Evolutionary conservation across 2,888 invertebrate species (phyloP).

Genomic region (Drosophila neonasuta): DNA sequence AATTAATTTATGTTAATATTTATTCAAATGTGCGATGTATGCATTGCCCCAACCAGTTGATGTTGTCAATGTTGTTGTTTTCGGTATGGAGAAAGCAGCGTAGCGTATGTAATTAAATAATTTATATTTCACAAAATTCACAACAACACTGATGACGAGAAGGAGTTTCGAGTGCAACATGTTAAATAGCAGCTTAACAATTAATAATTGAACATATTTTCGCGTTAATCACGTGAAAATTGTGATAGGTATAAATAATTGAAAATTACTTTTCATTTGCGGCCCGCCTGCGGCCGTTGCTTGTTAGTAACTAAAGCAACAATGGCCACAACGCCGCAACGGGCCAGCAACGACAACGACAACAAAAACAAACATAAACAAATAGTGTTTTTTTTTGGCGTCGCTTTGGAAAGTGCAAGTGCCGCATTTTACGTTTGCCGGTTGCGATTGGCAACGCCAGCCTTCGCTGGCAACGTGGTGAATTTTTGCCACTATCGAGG

Average conservation of each 20-base stretch:
- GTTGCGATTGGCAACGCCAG: conserved; percentile 42
- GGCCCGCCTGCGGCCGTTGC: conserved; percentile 40
- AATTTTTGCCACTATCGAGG: conserved; percentile 35
- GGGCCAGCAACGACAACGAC: conserved; percentile 36
- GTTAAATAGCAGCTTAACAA: conserved; percentile 37
- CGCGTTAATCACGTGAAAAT: conserved; percentile 64
- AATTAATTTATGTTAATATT: conserved; percentile 53
- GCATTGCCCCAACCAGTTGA: background rate
- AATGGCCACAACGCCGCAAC: conserved; percentile 38
- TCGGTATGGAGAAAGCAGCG: conserved; percentile 1
- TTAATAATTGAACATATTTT: conserved; percentile 67
- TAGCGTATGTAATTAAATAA: conserved; percentile 39
- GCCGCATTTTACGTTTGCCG: conserved; percentile 22
- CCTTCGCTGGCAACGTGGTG: conserved; percentile 56
- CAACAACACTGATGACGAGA: background rate
- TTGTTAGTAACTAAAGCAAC: conserved; percentile 74
- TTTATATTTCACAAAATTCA: conserved; percentile 29
- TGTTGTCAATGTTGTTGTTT: conserved; percentile 9
- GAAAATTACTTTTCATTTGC: conserved; percentile 52
- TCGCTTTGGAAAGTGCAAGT: conserved; percentile 69
- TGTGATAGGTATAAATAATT: conserved; percentile 49
- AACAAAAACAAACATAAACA: conserved; percentile 49
- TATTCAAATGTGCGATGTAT: conserved; percentile 36
- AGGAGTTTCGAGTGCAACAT: conserved; percentile 34
- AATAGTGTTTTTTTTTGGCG: conserved; percentile 38